Evolutionary conservation across 2,888 invertebrate genomes (phyloP).

Genomic region (Drosophila sordidula): DNA sequence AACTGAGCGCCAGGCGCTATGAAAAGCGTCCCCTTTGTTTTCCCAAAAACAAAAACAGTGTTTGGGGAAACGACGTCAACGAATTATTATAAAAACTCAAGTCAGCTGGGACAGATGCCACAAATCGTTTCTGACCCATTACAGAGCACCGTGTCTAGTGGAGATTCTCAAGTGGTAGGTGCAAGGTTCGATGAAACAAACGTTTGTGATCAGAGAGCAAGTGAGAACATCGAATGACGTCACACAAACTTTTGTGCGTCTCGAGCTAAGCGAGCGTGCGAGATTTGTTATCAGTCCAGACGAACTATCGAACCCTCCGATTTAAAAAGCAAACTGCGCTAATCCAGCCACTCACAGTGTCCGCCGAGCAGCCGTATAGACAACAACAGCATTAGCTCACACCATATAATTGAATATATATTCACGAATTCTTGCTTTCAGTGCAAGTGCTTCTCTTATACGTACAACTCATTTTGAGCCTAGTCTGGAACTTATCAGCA

Average conservation of each 20-base stretch:
- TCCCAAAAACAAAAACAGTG: slow-evolving; percentile 15
- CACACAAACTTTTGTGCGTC: not conserved
- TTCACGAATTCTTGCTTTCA: slow-evolving; percentile 7
- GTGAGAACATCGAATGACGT: slow-evolving; percentile 4
- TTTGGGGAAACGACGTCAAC: slow-evolving; percentile 32
- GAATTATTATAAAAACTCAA: slow-evolving; percentile 49
- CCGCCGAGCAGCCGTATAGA: slow-evolving; percentile 17
- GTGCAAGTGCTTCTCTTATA: slow-evolving; percentile 11
- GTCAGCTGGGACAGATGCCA: not conserved
- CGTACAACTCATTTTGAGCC: slow-evolving; percentile 12
- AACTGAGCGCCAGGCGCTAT: not conserved
- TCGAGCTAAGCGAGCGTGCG: slow-evolving; percentile 12
- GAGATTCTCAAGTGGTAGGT: slow-evolving; percentile 15
- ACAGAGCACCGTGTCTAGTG: slow-evolving; percentile 13
- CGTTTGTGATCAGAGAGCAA: not conserved
- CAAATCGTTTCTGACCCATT: slow-evolving; percentile 3
- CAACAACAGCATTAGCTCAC: slow-evolving; percentile 12
- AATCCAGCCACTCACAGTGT: slow-evolving; percentile 31
- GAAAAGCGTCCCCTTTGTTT: slow-evolving; percentile 41
- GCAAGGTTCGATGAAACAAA: not conserved
- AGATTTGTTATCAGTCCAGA: slow-evolving; percentile 40
- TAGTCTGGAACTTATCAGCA: slow-evolving; percentile 6
- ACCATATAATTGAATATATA: not conserved
- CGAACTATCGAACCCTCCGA: slow-evolving; percentile 41
- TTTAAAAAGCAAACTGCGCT: slow-evolving; percentile 31